Evolutionary conservation across 2,797 vertebrate species (phyloP).

Genomic region (Coccyzus lansbergi): DNA sequence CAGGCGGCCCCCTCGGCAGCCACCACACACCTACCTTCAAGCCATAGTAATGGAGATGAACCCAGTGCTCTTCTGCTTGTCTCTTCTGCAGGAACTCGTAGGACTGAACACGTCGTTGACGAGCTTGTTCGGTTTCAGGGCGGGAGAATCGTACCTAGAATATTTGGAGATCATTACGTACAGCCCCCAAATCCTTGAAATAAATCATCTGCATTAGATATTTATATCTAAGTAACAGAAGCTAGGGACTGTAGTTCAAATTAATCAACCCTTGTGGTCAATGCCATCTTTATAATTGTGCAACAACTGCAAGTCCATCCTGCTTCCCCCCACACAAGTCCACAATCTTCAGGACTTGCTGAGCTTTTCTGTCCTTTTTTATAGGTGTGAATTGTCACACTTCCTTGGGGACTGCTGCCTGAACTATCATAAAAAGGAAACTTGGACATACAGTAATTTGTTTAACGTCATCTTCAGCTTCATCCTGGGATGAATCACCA

Average conservation of each 20-base stretch:
- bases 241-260: neutral
- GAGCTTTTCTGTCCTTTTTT: neutral
- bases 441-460: constrained; percentile 89
- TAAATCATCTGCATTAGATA: neutral
- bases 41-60: constrained; percentile 89
- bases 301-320: neutral
- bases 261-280: neutral
- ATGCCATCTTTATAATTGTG: neutral
- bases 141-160: constrained; percentile 92
- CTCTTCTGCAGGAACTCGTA: constrained; percentile 98
- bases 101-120: constrained; percentile 92
- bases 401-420: neutral
- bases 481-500: constrained; percentile 98
- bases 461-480: constrained; percentile 94
- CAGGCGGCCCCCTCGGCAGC: neutral
- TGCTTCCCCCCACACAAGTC: neutral
- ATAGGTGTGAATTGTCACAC: neutral
- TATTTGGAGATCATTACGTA: neutral
- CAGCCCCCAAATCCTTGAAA: neutral
- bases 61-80: constrained; percentile 96
- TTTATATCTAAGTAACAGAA: neutral
- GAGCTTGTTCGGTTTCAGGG: constrained; percentile 94
- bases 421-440: neutral
- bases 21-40: constrained; percentile 79
- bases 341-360: neutral